Evolutionary conservation across 2,113 vertebrate genomes (phyloP), one percentile per base, ranked within the genome.

Genomic region (Epinephelus moara): DNA sequence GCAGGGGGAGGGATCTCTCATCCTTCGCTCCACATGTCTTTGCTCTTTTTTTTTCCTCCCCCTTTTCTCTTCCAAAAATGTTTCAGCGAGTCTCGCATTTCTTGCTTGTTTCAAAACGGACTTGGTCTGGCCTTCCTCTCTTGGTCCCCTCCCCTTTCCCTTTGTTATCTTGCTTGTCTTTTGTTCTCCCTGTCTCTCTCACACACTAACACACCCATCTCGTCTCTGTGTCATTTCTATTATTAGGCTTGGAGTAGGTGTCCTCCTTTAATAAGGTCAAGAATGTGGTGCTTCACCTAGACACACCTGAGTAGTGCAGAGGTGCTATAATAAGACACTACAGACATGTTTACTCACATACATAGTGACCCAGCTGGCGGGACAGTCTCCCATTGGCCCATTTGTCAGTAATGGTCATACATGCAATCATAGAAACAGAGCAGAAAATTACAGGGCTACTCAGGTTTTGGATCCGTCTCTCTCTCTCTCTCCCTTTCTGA

Each of bases 391-490:
- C 27, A 77, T 72, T 70, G 66, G 77, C 33, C 72, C 33, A 64
- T 77, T 64, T 84, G 62, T 72, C 68, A 78, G 42, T 63, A 68
- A 55, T 69, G 75, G 53, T 84, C 66, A 59, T 63, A 40, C 19
- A 74, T 72, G 66, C 50, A 74, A 75, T 80, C 49, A 69, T 70
- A 85, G 64, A 81, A 80, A 62, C 67, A 40, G 81, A 84, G 73
- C 56, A 91, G 70, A 82, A 89, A 86, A 88, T 88, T 79, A 94
- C 72, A 89, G 80, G 81, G 27, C 61, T 40, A 56, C 71, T 74
- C 87, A 63, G 63, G 33, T 60, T 89, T 86, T 81, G 64, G 19
- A 81, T 88, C 84, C 27, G 57, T 78, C 55, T 57, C 83, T 4
- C 37, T 84, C 37, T 84, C 37, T 84, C 49, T 68, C 70, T 75